phyloP scores from a whole-genome alignment of 1,140 invertebrate species.

The Drosophila prosaltans region DNA sequence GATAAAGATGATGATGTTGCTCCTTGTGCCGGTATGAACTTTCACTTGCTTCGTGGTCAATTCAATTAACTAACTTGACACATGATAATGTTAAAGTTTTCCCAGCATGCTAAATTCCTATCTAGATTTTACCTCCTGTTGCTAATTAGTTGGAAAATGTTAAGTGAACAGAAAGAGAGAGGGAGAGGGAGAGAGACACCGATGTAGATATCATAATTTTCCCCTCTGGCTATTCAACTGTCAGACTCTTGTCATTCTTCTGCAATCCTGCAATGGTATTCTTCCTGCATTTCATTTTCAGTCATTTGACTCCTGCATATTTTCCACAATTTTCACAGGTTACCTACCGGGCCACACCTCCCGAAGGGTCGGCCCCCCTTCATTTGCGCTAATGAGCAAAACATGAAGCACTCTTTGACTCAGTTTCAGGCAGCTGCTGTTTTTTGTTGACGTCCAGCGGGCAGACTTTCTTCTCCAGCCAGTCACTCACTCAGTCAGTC shows the following conservation, averaged over 20 bases:
- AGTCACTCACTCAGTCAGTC: conserved; percentile 8
- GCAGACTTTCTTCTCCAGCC: conserved; percentile 27
- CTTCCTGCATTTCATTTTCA: neutral
- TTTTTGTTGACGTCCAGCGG: conserved; percentile 23
- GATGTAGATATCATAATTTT: neutral
- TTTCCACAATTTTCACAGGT: neutral
- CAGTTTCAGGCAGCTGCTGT: conserved; percentile 12
- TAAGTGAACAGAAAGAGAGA: neutral
- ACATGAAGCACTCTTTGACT: conserved; percentile 46
- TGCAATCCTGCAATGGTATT: neutral
- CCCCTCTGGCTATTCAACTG: neutral
- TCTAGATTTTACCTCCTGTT: neutral
- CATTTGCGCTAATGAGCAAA: conserved; percentile 64
- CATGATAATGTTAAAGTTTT: conserved; percentile 13
- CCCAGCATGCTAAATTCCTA: conserved; percentile 26
- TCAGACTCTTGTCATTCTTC: neutral
- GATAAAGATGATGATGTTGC: neutral
- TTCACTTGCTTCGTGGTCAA: conserved; percentile 52
- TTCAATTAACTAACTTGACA: conserved; percentile 48
- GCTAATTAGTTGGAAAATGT: conserved; percentile 51
- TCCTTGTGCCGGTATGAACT: conserved; percentile 2
- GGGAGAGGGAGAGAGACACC: neutral
- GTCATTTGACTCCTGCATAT: neutral
- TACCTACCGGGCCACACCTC: neutral
- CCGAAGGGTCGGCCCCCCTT: conserved; percentile 24